Evolutionary conservation across 2,888 invertebrate genomes (phyloP), one percentile per base, ranked within the genome.

Genomic region (Syrista parreyssii): DNA sequence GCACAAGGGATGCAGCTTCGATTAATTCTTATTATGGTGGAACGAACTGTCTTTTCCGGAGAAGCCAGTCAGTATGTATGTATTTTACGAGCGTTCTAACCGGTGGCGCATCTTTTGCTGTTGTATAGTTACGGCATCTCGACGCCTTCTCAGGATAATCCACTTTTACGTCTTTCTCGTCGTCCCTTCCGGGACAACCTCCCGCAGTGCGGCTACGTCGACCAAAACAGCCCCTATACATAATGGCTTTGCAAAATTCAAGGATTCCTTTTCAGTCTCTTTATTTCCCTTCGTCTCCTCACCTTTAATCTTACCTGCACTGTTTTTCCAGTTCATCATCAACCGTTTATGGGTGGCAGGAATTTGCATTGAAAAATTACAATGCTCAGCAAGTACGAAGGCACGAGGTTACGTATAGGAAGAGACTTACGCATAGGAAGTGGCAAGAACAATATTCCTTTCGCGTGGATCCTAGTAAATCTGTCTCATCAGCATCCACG

Each of bases 261-360:
- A 82, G 76, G 33, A 33, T 33, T n/a, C 35, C 6, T 12, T 35
- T 30, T n/a, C 34, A 32, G 71, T 30, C 71, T 12, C 71, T 69
- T 69, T 4, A 15, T 69, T 30, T 68, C 9, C 74, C 74, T 68
- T 83, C 73, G 85, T 84, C 84, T 84, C 80, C 68, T 73, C 68
- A 68, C 74, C 73, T 6, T 31, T 34, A 23, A 36, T 55, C 31
- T 73, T 68, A 33, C 33, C 72, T 55, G 73, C 76, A 69, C 72
- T 76, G 78, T 80, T 82, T 81, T 80, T 85, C 73, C 79, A 76
- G 76, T 82, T 82, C 79, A 77, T 81, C 80, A 85, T 77, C 71
- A 23, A 15, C 71, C 74, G 74, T 68, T n/a, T 32, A 33, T 40
- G 78, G 68, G 40, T 68, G 31, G 68, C 33, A 55, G 33, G 36